Base-by-base conservation (phyloP, 1,140 invertebrate genomes). In the Cotesia vestalis region DNA sequence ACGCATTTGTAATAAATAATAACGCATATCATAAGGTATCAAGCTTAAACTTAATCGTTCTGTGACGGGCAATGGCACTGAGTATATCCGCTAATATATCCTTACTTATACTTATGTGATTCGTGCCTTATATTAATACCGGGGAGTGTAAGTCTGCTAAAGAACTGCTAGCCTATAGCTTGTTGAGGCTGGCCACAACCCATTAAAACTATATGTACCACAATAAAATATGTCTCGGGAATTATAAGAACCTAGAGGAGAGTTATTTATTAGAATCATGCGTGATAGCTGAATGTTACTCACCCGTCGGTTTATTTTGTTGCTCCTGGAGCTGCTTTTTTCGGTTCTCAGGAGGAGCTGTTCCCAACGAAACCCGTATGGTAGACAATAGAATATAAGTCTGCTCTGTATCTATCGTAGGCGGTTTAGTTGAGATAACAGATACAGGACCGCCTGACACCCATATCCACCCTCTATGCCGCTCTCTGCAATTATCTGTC, bases 401-500 rank as follows among this genome's bases (percentile, higher is more conserved):
- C 53, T 64, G 71, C 69, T 73, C 36, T 63, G 51, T 46, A 27
- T 66, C 73, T 69, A 74, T 76, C 73, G 78, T 81, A 80, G 80
- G 80, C 76, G 80, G 78, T 72, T 73, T 69, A 73, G 69, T 76
- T 17, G 67, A 80, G 80, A 81, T 83, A 82, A 79, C 76, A 40
- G 11, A 4, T 27, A 69, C 70, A 62, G 77, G 73, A 52, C 77
- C 76, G 78, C 76, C 80, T 79, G 82, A 79, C 80, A 1, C 1
- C 79, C 73, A 68, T 78, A 81, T 85, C 81, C 78, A 83, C 83
- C 82, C 79, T 79, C 14, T 38, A 35, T 59, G 12, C 61, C 52
- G 66, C 38, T 69, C 66, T 78, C 76, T 83, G 78, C 80, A 83
- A 84, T 84, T 84, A 84, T 79, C 80, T 46, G 0, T 46, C 40